A percentile compares a stretch with the other conserved stretches of the same genome.
These are phyloP conservation scores for Aradophagus sp. DNA, from an alignment of 1,140 invertebrate species.

Conservation along the genomic window DNA sequence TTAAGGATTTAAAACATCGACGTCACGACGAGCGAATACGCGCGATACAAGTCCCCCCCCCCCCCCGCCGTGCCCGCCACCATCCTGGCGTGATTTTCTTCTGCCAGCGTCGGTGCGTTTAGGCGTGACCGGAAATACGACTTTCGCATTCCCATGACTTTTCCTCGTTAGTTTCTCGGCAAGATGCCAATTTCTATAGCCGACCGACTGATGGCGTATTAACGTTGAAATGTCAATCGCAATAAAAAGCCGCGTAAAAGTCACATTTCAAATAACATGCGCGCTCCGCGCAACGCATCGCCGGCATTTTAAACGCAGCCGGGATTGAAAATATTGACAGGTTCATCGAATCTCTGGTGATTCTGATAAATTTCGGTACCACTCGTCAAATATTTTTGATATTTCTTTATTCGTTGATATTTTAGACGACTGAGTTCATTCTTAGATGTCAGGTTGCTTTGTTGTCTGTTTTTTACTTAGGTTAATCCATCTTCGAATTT, in stretches of 20 bases:
- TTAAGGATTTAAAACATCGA: constrained; percentile 32
- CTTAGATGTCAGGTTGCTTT: too few relatives aligned
- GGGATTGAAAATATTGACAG: too few relatives aligned
- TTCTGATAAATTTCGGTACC: too few relatives aligned
- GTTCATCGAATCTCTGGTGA: too few relatives aligned
- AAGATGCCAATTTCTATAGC: constrained; percentile 43
- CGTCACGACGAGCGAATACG: neutral
- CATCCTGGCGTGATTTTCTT: constrained; percentile 40
- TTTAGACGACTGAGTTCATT: too few relatives aligned
- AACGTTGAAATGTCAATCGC: constrained; percentile 30
- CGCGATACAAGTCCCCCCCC: too few relatives aligned
- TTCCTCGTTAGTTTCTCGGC: constrained; percentile 48
- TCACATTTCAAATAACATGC: constrained; percentile 16
- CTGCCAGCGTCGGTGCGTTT: constrained; percentile 28
- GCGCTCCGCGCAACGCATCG: too few relatives aligned
- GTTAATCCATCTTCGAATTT: too few relatives aligned
- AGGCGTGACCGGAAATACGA: constrained; percentile 54
- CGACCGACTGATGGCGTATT: constrained; percentile 1
- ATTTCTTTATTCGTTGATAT: too few relatives aligned
- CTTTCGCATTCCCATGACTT: constrained; percentile 56
- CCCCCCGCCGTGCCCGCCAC: neutral
- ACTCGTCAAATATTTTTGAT: too few relatives aligned
- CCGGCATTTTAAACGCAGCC: too few relatives aligned
- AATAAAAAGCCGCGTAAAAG: constrained; percentile 23
- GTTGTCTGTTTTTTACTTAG: too few relatives aligned